These are phyloP conservation scores for Leptoteleia sp. DNA, from an alignment of 1,140 invertebrate species.

Conservation along the genomic window DNA sequence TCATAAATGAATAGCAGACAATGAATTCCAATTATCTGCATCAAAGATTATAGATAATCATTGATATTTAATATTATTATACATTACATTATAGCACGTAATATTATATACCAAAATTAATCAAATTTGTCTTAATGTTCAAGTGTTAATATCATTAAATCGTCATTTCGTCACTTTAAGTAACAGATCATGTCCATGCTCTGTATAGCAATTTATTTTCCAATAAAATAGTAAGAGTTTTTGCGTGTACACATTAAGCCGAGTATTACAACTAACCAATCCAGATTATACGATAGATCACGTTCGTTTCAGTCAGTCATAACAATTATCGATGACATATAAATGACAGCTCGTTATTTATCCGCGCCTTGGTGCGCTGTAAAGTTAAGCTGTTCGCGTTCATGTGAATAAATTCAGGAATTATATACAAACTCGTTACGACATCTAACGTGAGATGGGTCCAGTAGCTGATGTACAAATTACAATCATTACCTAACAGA, in stretches of 20 bases:
- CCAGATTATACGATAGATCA: constrained; percentile 31
- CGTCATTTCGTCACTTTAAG: constrained; percentile 40
- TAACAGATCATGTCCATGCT: constrained; percentile 8
- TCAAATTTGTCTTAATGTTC: no score
- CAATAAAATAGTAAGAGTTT: constrained; percentile 12
- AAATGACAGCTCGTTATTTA: constrained; percentile 52
- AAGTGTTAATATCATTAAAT: constrained; percentile 33
- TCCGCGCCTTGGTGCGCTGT: constrained; percentile 16
- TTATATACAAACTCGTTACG: constrained; percentile 49
- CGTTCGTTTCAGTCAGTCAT: constrained; percentile 47
- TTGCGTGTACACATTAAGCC: constrained; percentile 2
- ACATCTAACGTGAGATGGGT: constrained; percentile 50
- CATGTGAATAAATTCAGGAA: constrained; percentile 42
- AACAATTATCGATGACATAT: constrained; percentile 54
- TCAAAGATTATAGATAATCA: no score
- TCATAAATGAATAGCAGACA: no score
- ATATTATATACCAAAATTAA: no score
- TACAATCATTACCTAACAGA: constrained; percentile 59
- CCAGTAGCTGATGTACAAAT: constrained; percentile 61
- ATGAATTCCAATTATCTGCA: no score
- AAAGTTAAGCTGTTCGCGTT: constrained; percentile 33
- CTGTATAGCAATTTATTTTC: constrained; percentile 23
- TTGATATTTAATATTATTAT: no score
- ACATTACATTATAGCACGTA: no score
- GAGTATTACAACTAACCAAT: constrained; percentile 8